Conservation (phyloP, 2,113 vertebrate genomes). For the Proterorhinus semilunaris region DNA sequence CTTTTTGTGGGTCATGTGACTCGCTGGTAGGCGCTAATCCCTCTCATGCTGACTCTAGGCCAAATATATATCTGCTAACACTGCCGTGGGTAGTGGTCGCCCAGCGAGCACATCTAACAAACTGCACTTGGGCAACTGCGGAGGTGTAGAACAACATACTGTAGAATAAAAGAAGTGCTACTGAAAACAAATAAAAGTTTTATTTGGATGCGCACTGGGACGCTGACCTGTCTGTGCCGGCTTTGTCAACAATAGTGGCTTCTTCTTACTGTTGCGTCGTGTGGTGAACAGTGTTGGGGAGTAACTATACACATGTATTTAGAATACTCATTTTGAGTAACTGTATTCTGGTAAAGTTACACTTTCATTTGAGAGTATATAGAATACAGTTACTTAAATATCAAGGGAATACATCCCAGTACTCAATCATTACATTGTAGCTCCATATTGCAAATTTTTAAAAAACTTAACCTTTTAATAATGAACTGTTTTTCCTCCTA, state of each 20-base stretch:
- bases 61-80: slow-evolving; percentile 72
- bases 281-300: background rate
- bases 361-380: too few species aligned
- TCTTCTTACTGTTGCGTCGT: background rate
- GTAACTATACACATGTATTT: too few species aligned
- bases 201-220: background rate
- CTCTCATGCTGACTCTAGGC: slow-evolving; percentile 56
- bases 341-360: too few species aligned
- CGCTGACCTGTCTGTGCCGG: background rate
- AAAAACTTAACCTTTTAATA: too few species aligned
- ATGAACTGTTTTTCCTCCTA: too few species aligned
- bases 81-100: slow-evolving; percentile 40
- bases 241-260: background rate
- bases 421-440: too few species aligned
- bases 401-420: too few species aligned
- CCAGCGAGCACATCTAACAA: slow-evolving; percentile 33
- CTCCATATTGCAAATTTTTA: too few species aligned
- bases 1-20: slow-evolving; percentile 54
- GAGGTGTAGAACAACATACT: background rate
- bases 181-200: background rate
- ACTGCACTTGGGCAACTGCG: background rate
- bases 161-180: background rate
- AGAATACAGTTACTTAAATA: too few species aligned
- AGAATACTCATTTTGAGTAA: too few species aligned
- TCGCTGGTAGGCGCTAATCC: slow-evolving; percentile 62